Conservation (phyloP, 2,113 vertebrate species). For the Ciconia stormi region DNA sequence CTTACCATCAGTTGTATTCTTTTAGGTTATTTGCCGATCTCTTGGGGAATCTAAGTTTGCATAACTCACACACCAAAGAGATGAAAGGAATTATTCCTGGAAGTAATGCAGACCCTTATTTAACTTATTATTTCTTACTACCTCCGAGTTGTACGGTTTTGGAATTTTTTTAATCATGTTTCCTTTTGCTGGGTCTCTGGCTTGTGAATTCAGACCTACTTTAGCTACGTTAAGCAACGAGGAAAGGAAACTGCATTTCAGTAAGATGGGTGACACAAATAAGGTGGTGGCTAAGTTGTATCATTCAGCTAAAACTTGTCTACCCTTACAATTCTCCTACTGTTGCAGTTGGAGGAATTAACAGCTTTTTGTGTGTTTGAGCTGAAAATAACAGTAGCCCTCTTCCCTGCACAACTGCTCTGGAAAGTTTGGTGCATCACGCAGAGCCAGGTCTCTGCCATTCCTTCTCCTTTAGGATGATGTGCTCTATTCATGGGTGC, state of each 20-base stretch:
- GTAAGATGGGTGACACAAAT: neutral
- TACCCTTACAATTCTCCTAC: neutral
- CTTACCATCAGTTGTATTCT: neutral
- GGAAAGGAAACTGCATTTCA: neutral
- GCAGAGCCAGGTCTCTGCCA: neutral
- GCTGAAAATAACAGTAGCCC: neutral
- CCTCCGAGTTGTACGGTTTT: neutral
- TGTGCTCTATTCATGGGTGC: neutral
- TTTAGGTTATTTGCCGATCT: neutral
- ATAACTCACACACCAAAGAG: neutral
- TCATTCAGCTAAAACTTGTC: neutral
- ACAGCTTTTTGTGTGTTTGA: neutral
- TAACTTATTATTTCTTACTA: neutral
- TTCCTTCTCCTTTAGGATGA: neutral
- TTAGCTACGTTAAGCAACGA: neutral
- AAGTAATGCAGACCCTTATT: neutral
- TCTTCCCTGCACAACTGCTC: neutral
- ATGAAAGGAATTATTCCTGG: neutral
- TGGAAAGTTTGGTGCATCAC: neutral
- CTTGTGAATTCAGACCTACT: neutral
- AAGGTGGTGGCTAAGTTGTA: neutral
- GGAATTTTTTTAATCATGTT: neutral
- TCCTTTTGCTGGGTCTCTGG: neutral
- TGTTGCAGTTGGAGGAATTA: neutral
- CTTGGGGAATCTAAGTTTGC: neutral